Percentiles rank a stretch among this genome's conserved stretches.
Evolutionary conservation across 2,797 vertebrate genomes (phyloP).

Genomic region (Odontamblyopus lacepedii): DNA sequence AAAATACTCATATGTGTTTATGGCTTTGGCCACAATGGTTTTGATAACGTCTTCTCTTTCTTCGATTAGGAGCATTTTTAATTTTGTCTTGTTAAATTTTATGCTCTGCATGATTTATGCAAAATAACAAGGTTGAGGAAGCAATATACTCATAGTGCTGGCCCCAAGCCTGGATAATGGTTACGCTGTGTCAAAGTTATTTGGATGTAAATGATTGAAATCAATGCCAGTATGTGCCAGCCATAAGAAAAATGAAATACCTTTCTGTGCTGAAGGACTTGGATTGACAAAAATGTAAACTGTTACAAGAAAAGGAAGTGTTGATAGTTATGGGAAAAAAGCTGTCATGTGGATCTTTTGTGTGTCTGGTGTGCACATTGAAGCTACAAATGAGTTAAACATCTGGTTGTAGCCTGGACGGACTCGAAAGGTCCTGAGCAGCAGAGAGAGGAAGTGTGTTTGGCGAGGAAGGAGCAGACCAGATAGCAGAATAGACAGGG

Average conservation of each 20-base stretch:
- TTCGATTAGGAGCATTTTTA: too few species aligned
- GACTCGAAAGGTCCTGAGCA: constrained; percentile 37
- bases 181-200: neutral
- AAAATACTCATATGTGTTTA: neutral
- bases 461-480: constrained; percentile 41
- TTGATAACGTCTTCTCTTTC: too few species aligned
- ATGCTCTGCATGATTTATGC: neutral
- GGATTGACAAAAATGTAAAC: constrained; percentile 19
- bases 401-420: constrained; percentile 61
- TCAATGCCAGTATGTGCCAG: neutral
- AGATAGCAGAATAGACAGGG: constrained; percentile 38
- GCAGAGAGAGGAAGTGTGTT: constrained; percentile 30
- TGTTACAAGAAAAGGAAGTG: constrained; percentile 36
- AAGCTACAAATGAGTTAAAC: constrained; percentile 75
- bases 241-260: neutral
- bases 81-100: neutral
- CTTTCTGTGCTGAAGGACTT: constrained; percentile 10
- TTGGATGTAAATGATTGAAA: neutral
- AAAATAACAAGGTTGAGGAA: neutral
- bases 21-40: neutral
- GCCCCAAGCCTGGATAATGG: neutral
- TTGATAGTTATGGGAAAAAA: constrained; percentile 34
- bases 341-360: constrained; percentile 33
- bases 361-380: constrained; percentile 44
- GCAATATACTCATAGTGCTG: neutral